A percentile compares a stretch with the other conserved stretches of the same genome.
Conservation (phyloP, 1,140 invertebrate genomes). For the Neomicropteryx cornuta region DNA sequence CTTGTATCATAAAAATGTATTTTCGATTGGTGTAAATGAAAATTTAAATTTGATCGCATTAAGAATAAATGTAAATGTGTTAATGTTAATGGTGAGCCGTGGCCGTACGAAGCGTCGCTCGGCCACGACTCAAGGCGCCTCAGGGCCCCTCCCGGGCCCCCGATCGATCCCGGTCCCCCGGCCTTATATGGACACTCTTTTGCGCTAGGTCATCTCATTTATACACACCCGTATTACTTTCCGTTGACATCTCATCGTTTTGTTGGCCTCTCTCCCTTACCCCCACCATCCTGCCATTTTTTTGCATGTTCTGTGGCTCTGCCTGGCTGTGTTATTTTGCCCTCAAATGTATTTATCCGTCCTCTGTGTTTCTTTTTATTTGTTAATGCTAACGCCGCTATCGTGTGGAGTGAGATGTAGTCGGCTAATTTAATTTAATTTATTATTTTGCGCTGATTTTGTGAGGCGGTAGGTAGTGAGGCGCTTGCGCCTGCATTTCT, state of each 20-base stretch:
- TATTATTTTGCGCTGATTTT: no score
- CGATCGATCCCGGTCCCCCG: conserved; percentile 23
- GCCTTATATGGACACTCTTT: not conserved
- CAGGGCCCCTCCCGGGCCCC: conserved; percentile 19
- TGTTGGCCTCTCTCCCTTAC: conserved; percentile 22
- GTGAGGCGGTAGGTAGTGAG: no score
- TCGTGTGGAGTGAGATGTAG: conserved; percentile 18
- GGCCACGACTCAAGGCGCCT: conserved; percentile 14
- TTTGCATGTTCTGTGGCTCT: conserved; percentile 39
- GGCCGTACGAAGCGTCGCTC: conserved; percentile 22
- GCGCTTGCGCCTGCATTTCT: no score
- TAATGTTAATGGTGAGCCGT: conserved; percentile 23
- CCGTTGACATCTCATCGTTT: not conserved
- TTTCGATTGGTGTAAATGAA: no score
- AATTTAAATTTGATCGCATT: conserved; percentile 10
- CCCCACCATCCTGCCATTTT: conserved; percentile 21
- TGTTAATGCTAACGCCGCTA: conserved; percentile 37
- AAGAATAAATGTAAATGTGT: conserved; percentile 18
- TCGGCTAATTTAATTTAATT: no score
- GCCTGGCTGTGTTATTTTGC: conserved; percentile 42
- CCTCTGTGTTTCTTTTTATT: conserved; percentile 35
- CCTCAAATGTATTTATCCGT: conserved; percentile 37
- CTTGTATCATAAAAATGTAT: no score
- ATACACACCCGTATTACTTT: conserved; percentile 4
- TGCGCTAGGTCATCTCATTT: conserved; percentile 6